Percentiles rank a stretch among this genome's conserved stretches.
These are phyloP conservation scores for Sebastolobus altivelis DNA, from an alignment of 2,797 vertebrate species.

Conservation along the genomic window DNA sequence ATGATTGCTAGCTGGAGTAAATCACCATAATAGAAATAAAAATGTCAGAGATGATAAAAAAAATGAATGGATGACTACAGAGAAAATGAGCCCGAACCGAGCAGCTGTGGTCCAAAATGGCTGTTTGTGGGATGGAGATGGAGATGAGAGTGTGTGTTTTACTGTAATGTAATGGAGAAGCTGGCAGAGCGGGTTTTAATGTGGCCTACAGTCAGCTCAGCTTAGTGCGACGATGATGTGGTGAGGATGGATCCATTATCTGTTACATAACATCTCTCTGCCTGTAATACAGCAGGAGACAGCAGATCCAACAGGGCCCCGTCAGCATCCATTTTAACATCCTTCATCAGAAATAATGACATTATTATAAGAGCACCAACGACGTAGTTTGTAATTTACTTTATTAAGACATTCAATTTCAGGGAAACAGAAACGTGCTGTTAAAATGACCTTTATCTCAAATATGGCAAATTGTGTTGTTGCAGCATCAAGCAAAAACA, in stretches of 20 bases:
- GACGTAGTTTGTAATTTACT: accelerated
- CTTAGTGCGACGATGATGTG: conserved; percentile 48
- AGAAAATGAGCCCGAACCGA: neutral
- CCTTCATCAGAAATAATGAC: neutral
- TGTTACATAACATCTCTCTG: conserved; percentile 64
- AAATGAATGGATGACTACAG: neutral
- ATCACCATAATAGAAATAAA: neutral
- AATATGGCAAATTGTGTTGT: neutral
- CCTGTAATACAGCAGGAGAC: neutral
- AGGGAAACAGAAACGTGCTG: neutral
- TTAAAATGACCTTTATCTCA: neutral
- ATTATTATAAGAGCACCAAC: neutral
- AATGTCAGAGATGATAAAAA: neutral
- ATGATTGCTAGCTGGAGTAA: accelerated
- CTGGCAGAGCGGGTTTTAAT: conserved; percentile 5
- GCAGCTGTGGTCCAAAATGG: conserved; percentile 55
- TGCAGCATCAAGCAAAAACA: neutral
- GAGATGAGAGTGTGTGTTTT: neutral
- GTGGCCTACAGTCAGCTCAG: conserved; percentile 30
- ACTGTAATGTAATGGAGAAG: conserved; percentile 23
- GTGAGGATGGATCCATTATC: conserved; percentile 55
- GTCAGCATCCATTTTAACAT: conserved; percentile 62
- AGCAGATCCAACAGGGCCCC: conserved; percentile 8
- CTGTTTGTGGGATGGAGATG: conserved; percentile 19
- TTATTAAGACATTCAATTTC: neutral